A percentile compares a stretch with the other conserved stretches of the same genome.
Conservation (phyloP, 2,888 invertebrate genomes). For the Caenorhabditis macrosperma region DNA sequence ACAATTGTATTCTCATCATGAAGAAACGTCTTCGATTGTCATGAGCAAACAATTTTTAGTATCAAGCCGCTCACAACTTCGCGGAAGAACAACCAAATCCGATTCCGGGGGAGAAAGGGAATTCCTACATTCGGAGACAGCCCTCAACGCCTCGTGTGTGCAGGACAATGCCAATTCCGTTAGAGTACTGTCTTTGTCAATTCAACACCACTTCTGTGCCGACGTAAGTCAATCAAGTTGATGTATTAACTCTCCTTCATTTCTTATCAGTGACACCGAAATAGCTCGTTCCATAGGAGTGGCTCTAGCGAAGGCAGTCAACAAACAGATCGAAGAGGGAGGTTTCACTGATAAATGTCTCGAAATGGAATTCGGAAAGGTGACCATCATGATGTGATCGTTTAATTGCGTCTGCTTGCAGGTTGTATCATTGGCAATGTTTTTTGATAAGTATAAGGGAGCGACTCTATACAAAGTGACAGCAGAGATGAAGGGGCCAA, state of each 20-base stretch:
- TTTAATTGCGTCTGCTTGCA: background rate
- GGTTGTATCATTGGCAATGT: conserved; percentile 29
- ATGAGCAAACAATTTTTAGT: too few relatives aligned
- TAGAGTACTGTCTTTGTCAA: conserved; percentile 68
- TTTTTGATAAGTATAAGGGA: conserved; percentile 35
- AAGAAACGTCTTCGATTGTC: too few relatives aligned
- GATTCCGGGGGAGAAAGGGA: conserved; percentile 55
- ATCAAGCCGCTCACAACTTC: conserved; percentile 44
- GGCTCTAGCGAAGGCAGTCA: conserved; percentile 26
- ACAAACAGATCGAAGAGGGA: conserved; percentile 22
- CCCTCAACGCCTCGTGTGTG: conserved; percentile 55
- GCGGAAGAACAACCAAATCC: conserved; percentile 21
- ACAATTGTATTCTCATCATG: too few relatives aligned
- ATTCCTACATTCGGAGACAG: conserved; percentile 62
- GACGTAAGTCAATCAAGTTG: conserved; percentile 11
- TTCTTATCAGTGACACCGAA: conserved; percentile 34
- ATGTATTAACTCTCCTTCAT: background rate
- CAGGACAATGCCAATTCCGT: conserved; percentile 59
- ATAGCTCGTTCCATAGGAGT: conserved; percentile 22
- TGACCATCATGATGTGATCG: too few relatives aligned
- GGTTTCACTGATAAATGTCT: conserved; percentile 34
- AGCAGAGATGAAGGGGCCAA: conserved; percentile 40
- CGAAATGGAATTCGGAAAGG: conserved; percentile 51
- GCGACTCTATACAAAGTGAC: conserved; percentile 37
- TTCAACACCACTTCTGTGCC: conserved; percentile 25